phyloP scores from a whole-genome alignment of 2,113 vertebrate species.

The Garra rufa region DNA sequence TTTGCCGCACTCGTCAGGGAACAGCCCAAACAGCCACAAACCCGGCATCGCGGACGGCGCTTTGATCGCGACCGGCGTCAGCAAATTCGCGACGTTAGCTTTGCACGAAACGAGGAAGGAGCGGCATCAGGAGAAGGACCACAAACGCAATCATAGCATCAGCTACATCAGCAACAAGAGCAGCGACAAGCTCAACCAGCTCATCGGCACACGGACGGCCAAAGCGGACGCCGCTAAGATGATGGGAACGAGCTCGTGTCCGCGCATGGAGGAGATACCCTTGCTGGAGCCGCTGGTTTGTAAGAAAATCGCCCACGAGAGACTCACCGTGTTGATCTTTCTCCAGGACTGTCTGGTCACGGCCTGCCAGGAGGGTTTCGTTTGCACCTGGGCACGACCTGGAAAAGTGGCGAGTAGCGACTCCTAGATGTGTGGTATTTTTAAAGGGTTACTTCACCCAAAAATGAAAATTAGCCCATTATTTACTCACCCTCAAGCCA shows the following conservation, averaged over 20 bases:
- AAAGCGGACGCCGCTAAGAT: slow-evolving; percentile 91
- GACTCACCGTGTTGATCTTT: slow-evolving; percentile 98
- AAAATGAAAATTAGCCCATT: no score
- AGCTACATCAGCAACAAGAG: slow-evolving; percentile 99
- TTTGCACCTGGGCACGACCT: slow-evolving; percentile 99
- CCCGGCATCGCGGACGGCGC: slow-evolving; percentile 83
- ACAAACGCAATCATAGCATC: slow-evolving; percentile 99
- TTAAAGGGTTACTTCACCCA: no score
- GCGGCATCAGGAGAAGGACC: slow-evolving; percentile 94
- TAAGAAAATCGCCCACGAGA: slow-evolving; percentile 99
- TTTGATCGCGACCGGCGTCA: slow-evolving; percentile 89
- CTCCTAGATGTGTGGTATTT: no score
- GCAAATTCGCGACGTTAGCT: slow-evolving; percentile 95
- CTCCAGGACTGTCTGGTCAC: slow-evolving; percentile 99
- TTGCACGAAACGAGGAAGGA: slow-evolving; percentile 93
- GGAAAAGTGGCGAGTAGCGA: slow-evolving; percentile 95
- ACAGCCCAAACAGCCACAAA: neutral
- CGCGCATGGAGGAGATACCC: slow-evolving; percentile 97
- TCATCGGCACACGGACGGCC: slow-evolving; percentile 71
- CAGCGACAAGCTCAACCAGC: slow-evolving; percentile 95
- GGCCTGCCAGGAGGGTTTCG: slow-evolving; percentile 99
- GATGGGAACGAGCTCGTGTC: slow-evolving; percentile 91
- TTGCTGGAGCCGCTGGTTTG: slow-evolving; percentile 98
- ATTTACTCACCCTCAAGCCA: no score
- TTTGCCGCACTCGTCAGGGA: slow-evolving; percentile 83